These are phyloP conservation scores for Dipodomys spectabilis DNA, from an alignment of 2,113 vertebrate species.

Conservation along the genomic window DNA sequence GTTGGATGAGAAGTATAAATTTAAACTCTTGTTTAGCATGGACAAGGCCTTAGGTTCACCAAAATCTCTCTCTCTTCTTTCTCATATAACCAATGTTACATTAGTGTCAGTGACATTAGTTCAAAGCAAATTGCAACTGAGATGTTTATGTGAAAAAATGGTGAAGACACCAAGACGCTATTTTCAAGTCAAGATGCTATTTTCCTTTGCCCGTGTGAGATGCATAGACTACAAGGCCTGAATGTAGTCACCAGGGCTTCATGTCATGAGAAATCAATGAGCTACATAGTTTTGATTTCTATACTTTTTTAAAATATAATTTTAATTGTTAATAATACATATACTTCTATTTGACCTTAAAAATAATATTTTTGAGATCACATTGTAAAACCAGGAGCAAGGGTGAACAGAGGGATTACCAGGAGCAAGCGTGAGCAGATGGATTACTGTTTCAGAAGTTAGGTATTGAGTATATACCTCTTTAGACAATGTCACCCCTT, in stretches of 20 bases:
- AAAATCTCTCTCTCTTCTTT: neutral
- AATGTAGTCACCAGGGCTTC: neutral
- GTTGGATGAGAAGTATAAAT: neutral
- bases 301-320: neutral
- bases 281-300: neutral
- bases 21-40: neutral
- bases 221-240: neutral
- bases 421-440: no score
- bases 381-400: no score
- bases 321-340: no score
- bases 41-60: no score
- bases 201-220: neutral
- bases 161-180: neutral
- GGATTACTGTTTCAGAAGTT: neutral
- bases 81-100: no score
- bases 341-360: no score
- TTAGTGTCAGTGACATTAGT: neutral
- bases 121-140: neutral
- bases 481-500: no score
- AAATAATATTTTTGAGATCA: no score
- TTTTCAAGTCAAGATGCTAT: neutral
- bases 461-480: no score
- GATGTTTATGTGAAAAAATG: constrained; percentile 14
- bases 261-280: neutral
- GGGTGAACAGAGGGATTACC: neutral